Conservation (phyloP, 2,888 invertebrate species). For the Ceriagrion tenellum region DNA sequence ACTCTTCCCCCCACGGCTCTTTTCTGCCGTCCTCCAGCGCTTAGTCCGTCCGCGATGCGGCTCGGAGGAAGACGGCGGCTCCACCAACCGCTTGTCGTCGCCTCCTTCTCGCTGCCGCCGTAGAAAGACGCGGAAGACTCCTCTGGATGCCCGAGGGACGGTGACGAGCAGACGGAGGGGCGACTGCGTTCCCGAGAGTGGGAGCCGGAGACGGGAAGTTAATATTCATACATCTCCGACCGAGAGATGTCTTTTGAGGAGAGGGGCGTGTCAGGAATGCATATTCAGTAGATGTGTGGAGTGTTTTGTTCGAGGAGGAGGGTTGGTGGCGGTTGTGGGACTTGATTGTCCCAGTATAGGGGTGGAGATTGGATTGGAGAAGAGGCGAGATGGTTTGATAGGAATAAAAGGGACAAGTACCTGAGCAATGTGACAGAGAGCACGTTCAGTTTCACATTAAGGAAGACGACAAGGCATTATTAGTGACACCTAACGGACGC, state of each 20-base stretch:
- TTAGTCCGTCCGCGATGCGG: neutral
- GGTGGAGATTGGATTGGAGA: neutral
- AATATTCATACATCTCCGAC: slow-evolving; percentile 50
- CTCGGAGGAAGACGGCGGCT: neutral
- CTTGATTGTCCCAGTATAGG: neutral
- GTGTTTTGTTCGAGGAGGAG: neutral
- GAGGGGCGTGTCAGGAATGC: slow-evolving; percentile 64
- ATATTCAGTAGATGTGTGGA: slow-evolving; percentile 39
- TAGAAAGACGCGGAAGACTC: neutral
- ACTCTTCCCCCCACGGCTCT: neutral
- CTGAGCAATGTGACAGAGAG: neutral
- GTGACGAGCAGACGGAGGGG: neutral
- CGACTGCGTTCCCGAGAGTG: neutral
- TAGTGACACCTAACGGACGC: too few species aligned
- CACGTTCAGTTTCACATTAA: neutral
- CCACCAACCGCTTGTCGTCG: neutral
- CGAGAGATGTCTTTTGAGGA: slow-evolving; percentile 26
- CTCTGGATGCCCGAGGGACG: neutral
- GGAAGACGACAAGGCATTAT: neutral
- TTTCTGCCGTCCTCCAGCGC: neutral
- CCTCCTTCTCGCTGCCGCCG: neutral
- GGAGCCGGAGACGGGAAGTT: neutral
- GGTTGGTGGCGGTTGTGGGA: neutral
- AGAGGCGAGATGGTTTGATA: neutral
- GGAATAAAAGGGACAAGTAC: neutral